phyloP scores from a whole-genome alignment of 2,797 vertebrate species.

The Oophaga sylvatica region DNA sequence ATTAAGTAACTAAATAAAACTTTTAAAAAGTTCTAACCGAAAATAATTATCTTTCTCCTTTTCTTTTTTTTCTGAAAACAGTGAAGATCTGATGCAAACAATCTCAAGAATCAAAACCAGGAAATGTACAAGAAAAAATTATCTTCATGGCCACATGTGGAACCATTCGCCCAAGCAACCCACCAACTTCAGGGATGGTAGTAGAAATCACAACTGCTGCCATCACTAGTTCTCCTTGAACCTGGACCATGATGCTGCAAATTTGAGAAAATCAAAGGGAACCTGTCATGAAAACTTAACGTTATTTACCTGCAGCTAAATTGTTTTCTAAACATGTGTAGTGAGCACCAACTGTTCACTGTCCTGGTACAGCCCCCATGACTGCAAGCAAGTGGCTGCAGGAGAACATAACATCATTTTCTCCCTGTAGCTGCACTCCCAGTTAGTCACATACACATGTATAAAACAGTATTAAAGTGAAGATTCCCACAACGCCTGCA shows the following conservation, averaged over 20 bases:
- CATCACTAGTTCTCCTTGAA: neutral
- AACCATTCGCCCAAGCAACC: neutral
- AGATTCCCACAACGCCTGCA: no score
- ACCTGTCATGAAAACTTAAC: no score
- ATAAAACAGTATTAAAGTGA: no score
- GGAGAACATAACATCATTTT: no score
- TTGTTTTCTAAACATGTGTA: no score
- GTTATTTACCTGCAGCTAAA: no score
- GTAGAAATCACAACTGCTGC: neutral
- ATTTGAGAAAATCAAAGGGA: neutral
- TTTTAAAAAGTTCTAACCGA: neutral
- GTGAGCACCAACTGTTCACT: no score
- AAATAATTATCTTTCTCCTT: neutral
- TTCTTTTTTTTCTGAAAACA: neutral
- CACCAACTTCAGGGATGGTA: neutral
- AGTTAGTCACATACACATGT: no score
- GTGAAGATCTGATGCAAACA: neutral
- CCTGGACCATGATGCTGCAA: neutral
- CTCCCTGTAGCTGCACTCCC: no score
- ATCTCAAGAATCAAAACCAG: neutral
- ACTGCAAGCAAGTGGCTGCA: no score
- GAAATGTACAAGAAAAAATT: neutral
- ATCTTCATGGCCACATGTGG: neutral
- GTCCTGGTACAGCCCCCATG: no score
- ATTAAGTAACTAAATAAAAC: no score